Base-by-base conservation (phyloP, 2,888 invertebrate species). In the Sialis lutaria region DNA sequence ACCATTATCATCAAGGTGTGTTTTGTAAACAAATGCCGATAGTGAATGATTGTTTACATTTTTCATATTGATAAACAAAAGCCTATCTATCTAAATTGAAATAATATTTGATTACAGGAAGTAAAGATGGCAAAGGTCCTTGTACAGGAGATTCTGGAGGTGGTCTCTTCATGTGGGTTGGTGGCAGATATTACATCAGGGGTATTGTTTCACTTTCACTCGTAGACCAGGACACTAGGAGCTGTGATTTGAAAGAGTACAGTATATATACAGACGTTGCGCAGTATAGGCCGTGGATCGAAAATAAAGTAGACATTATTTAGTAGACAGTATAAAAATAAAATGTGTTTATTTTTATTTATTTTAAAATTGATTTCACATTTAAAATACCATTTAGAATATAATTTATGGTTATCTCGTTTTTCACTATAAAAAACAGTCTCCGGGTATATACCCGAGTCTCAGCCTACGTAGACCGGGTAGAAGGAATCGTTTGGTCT, bases 171-270 rank as follows among this genome's bases (percentile, higher is more conserved):
- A 9, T 46, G 48, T 57, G 60, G 7, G 10, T 10, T 48, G 63
- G 64, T 48, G 63, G 63, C 41, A 62, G 60, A 47, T 73, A 70
- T 69, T 58, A 60, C 50, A 55, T 73, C 9, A 60, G 69, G 39
- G 73, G 73, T 4, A 64, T 67, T 6, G 70, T 73, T 8, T 72
- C 73, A 1, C 65, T 67, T 4, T 63, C 69, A 0, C 47, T 70
- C 6, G 55, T 57, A 2, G 58, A 59, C 49, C 45, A 53, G 5
- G 32, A 30, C 22, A 51, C 51, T 12, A 47, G 34, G 2, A 46
- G 35, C 8, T 52, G 52, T 43, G 52, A 51, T 45, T 45, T 51
- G n/a, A 42, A 34, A 6, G 48, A 52, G 34, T 52, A 51, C 33
- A 44, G 49, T 9, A 44, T 52, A 33, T 52, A 49, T 42, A 52